A percentile compares a stretch with the other conserved stretches of the same genome.
Evolutionary conservation across 2,113 vertebrate genomes (phyloP).

Genomic region (Telmatochromis sp.): DNA sequence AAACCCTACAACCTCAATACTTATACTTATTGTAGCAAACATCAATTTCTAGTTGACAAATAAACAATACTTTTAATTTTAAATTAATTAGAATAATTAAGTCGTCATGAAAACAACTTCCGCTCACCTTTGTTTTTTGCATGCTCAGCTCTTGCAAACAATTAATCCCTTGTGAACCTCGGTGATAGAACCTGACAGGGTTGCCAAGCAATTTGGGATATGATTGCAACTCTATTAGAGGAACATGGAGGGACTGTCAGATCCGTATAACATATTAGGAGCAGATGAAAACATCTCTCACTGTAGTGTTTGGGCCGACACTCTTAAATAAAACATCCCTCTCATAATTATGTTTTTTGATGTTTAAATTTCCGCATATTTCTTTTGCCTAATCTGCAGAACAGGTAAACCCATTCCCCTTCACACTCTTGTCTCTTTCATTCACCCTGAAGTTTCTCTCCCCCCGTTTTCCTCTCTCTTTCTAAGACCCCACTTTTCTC

Average conservation of each 20-base stretch:
- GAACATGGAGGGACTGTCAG: neutral
- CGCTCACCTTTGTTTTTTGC: neutral
- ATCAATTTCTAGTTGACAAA: neutral
- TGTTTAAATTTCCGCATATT: neutral
- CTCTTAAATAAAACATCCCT: neutral
- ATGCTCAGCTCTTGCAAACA: neutral
- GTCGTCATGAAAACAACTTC: neutral
- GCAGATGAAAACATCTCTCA: neutral
- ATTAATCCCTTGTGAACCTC: neutral
- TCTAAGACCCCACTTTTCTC: neutral
- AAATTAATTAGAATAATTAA: neutral
- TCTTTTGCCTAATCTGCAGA: neutral
- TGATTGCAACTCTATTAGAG: neutral
- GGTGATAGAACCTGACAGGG: neutral
- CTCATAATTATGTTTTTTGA: neutral
- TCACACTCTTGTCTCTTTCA: neutral
- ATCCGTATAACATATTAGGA: neutral
- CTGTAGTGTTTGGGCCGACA: neutral
- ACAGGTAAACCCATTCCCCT: neutral
- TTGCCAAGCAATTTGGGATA: constrained; percentile 24
- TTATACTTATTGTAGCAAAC: neutral
- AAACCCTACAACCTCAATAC: neutral
- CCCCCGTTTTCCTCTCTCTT: neutral
- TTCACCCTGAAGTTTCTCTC: neutral
- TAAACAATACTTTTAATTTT: neutral